These are phyloP conservation scores for Steinernema hermaphroditum DNA, from an alignment of 2,888 invertebrate species.

Conservation along the genomic window DNA sequence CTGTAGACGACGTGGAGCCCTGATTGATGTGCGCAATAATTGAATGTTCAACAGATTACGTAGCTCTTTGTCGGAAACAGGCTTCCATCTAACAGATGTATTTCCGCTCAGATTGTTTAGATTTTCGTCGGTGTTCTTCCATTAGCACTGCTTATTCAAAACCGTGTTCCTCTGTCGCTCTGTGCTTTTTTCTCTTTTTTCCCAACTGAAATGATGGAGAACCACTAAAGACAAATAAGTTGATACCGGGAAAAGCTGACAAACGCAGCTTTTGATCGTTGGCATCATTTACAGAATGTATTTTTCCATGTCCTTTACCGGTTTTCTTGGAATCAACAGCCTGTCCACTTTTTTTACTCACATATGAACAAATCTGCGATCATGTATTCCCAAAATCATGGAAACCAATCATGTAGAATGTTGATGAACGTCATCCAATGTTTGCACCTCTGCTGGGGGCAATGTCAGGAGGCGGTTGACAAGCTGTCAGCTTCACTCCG, in stretches of 20 bases:
- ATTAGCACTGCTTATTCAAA: background rate
- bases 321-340: too few species aligned
- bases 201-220: background rate
- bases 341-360: too few species aligned
- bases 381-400: slow-evolving; percentile 8
- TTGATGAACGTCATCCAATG: background rate
- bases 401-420: background rate
- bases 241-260: too few species aligned
- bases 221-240: too few species aligned
- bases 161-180: background rate
- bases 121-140: background rate
- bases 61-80: background rate
- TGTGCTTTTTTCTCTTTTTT: background rate
- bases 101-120: background rate
- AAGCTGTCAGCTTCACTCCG: slow-evolving; percentile 22
- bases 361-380: too few species aligned
- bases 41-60: background rate
- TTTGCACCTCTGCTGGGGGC: background rate
- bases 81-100: background rate
- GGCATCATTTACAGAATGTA: too few species aligned
- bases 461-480: slow-evolving; percentile 28
- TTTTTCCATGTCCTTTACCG: too few species aligned
- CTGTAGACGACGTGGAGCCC: background rate
- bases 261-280: too few species aligned
- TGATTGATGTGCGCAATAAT: background rate